These are phyloP conservation scores for Pogonognathellus flavescens DNA, from an alignment of 1,140 invertebrate genomes.

Conservation along the genomic window DNA sequence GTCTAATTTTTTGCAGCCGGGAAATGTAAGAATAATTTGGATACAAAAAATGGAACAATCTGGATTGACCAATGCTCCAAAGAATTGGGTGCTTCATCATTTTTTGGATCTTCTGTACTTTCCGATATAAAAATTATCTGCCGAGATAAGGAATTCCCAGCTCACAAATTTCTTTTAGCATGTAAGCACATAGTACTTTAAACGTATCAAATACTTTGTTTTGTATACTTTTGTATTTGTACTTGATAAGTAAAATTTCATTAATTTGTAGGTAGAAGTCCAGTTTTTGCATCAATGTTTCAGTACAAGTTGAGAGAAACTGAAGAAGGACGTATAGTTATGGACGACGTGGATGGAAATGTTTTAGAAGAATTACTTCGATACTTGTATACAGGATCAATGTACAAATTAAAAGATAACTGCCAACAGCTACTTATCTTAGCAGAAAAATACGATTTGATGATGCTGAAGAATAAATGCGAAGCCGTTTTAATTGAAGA, in stretches of 20 bases:
- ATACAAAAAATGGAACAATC: neutral
- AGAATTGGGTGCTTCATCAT: neutral
- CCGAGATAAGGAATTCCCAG: neutral
- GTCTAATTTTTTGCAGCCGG: slow-evolving; percentile 13
- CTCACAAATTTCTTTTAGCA: slow-evolving; percentile 20
- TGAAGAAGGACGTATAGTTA: neutral
- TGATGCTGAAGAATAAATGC: slow-evolving; percentile 8
- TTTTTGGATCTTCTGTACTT: neutral
- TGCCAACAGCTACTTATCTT: slow-evolving; percentile 12
- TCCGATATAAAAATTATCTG: slow-evolving; percentile 29
- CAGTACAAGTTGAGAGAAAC: slow-evolving; percentile 26
- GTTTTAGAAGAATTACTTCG: slow-evolving; percentile 15
- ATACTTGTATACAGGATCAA: slow-evolving; percentile 41
- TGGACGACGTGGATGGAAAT: slow-evolving; percentile 15
- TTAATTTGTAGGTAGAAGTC: slow-evolving; percentile 17
- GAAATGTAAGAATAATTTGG: slow-evolving; percentile 22
- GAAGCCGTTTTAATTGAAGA: neutral
- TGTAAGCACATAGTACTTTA: slow-evolving; percentile 17
- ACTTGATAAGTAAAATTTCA: neutral
- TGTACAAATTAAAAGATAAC: neutral
- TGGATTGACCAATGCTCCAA: neutral
- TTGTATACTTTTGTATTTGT: neutral
- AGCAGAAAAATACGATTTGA: slow-evolving; percentile 42
- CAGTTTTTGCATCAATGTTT: slow-evolving; percentile 51
- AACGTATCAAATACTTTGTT: neutral